These are phyloP conservation scores for Camponotus vicinus DNA, from an alignment of 1,140 invertebrate genomes.

Conservation along the genomic window DNA sequence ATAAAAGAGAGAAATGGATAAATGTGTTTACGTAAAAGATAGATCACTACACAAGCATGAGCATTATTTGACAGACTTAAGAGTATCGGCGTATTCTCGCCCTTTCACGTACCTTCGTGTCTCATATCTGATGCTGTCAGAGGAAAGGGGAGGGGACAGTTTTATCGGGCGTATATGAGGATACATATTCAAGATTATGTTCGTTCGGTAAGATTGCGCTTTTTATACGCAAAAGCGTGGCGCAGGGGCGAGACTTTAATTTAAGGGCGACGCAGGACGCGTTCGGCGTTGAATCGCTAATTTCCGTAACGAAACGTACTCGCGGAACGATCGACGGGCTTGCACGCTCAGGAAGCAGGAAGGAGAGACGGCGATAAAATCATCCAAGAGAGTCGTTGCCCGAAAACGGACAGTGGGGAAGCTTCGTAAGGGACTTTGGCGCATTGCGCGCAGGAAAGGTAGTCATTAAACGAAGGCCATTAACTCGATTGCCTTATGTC, in stretches of 20 bases:
- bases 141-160: neutral
- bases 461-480: conserved; percentile 77
- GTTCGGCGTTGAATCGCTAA: conserved; percentile 68
- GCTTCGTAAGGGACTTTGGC: conserved; percentile 62
- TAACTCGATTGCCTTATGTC: conserved; percentile 70
- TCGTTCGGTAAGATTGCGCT: conserved; percentile 43
- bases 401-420: conserved; percentile 76
- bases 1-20: neutral
- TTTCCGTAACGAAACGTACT: conserved; percentile 70
- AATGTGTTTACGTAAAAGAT: conserved; percentile 1
- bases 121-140: conserved; percentile 27
- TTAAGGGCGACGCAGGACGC: conserved; percentile 39
- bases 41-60: neutral
- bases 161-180: conserved; percentile 42
- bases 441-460: conserved; percentile 62
- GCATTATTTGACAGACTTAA: neutral
- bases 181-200: conserved; percentile 53
- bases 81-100: neutral
- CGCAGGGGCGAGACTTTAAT: conserved; percentile 23
- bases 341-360: conserved; percentile 72
- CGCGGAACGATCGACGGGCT: conserved; percentile 63
- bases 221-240: conserved; percentile 36
- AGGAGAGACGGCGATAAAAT: conserved; percentile 80
- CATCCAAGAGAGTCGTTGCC: conserved; percentile 76
- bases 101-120: neutral